A percentile compares a stretch with the other conserved stretches of the same genome.
Evolutionary conservation across 2,888 invertebrate genomes (phyloP).

Genomic region (Lottia scabra): DNA sequence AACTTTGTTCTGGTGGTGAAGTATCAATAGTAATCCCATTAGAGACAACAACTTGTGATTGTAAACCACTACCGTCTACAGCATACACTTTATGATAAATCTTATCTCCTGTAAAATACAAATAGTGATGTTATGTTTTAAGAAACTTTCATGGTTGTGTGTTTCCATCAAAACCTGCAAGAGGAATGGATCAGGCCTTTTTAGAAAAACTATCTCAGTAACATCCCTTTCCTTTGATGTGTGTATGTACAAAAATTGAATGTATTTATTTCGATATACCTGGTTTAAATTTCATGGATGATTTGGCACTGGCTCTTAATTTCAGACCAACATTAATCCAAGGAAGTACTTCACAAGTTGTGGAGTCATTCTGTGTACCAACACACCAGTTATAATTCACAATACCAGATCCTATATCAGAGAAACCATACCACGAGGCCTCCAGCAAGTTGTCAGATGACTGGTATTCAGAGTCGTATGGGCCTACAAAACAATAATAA

Average conservation of each 20-base stretch:
- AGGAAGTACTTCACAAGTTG: not conserved
- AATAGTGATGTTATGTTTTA: not conserved
- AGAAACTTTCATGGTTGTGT: too few relatives aligned
- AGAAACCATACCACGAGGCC: conserved; percentile 12
- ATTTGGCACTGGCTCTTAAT: not conserved
- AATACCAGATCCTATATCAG: conserved; percentile 14
- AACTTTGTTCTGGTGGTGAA: conserved; percentile 31
- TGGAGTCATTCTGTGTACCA: not conserved
- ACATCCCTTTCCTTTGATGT: too few relatives aligned
- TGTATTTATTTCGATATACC: not conserved
- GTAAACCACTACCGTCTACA: conserved; percentile 35
- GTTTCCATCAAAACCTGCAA: too few relatives aligned
- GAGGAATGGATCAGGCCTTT: too few relatives aligned
- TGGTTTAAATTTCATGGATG: not conserved
- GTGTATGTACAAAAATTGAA: not conserved
- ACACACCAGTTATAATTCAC: conserved; percentile 14
- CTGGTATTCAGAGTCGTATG: not conserved
- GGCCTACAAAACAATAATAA: not conserved
- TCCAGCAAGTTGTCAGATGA: not conserved
- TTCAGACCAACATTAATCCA: conserved; percentile 7
- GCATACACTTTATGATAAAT: conserved; percentile 38
- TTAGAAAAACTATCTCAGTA: too few relatives aligned
- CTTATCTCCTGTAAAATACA: conserved; percentile 26
- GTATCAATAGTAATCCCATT: conserved; percentile 42
- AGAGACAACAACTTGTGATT: conserved; percentile 35